Base-by-base conservation (phyloP, 2,888 invertebrate species). In the Escarpia spicata region DNA sequence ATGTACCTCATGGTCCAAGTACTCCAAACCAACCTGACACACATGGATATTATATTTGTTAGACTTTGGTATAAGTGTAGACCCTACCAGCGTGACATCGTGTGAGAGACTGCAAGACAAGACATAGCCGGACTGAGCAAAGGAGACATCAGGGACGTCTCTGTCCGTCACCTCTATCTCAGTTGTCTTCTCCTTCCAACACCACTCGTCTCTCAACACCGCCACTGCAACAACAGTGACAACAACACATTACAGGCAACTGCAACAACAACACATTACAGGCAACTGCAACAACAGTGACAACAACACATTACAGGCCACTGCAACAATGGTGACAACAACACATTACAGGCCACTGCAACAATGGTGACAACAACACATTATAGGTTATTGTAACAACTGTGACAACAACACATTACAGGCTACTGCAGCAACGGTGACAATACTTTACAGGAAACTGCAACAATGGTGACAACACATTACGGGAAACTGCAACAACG, bases 71-170 rank as follows among this genome's bases (percentile, higher is more conserved):
- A 90, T 10, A 90, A 90, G 31, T 19, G 31, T 90, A 3, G 43
- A n/a, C 94, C 95, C 94, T 93, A 96, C 96, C 95, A 96, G 94
- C 60, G 95, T 95, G 90, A 96, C 95, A 93, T 95, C 95, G 93
- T 98, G 98, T 31, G 98, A 98, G 43, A 98, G 97, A 91, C 97
- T 97, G 94, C 98, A 97, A 6, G 97, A 97, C 92, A 98, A 97
- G 91, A 97, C 97, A 96, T 98, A 98, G 0, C 99, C 99, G 75
- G 97, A 98, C 96, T 99, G 98, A 44, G 97, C 96, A 96, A 99
- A 98, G 91, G 95, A 94, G n/a, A 97, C 96, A 0, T 98, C 97
- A 3, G 94, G 97, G 0, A 97, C 94, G 94, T 97, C 96, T 90
- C 95, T 94, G 93, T 96, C 96, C 6, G 95, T 95, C 2, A 97